Base-by-base conservation (phyloP, 2,113 vertebrate genomes). In the Protomyctophum bolini region DNA sequence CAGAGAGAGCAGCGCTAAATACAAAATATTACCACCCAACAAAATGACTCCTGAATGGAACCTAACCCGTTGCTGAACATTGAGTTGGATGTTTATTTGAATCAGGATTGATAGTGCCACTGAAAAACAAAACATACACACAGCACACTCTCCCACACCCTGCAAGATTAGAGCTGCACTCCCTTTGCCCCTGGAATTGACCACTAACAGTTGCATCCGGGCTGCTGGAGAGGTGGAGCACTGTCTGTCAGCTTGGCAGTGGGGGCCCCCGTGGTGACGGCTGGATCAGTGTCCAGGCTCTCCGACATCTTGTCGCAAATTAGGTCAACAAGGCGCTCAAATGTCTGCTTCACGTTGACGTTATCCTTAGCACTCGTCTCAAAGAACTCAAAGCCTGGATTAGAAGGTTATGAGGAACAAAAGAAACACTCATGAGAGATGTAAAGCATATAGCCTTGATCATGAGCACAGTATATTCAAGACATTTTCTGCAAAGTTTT, bases 221-320 rank as follows among this genome's bases (percentile, higher is more conserved):
- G 90, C 86, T 95, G 96, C 21, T 96, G 96, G 47, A 92, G 91
- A 11, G 96, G 95, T 52, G 95, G 93, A 49, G 95, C 95, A 50
- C 89, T 95, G 83, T 99, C 96, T 80, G 94, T 97, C 86, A 99
- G 95, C 90, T 87, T 95, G 66, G 96, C 92, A 74, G 91, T 96
- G 85, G 96, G 95, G 66, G 94, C 96, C 75, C 95, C 94, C 2
- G 95, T 94, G 70, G 94, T 88, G 86, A 93, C 88, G 51, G 94
- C 91, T 10, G 96, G 94, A 80, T 98, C 95, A 0, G 79, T 92
- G 89, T 98, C 98, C 92, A 97, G 76, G 67, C 95, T 98, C 91
- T 98, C 97, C 0, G 96, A 97, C 97, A 98, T 99, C 89, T 97
- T 98, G 90, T 98, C 96, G 1, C 97, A 99, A 92, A 99, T 99